Conservation (phyloP, 2,888 invertebrate species). For the Drosophila anomelani region DNA sequence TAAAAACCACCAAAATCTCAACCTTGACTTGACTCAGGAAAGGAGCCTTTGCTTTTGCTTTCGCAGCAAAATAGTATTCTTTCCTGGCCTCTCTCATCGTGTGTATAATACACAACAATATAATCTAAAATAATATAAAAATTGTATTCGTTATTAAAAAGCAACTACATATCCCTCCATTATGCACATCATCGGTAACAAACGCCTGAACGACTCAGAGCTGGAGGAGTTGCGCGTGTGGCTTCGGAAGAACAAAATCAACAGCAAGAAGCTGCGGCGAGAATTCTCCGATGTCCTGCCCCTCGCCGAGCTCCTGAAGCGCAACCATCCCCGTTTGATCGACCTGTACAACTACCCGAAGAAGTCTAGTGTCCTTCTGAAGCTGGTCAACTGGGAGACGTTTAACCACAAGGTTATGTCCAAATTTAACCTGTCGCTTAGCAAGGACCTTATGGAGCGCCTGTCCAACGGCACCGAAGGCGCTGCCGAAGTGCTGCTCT, state of each 20-base stretch:
- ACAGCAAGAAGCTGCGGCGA: conserved; percentile 86
- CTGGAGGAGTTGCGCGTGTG: conserved; percentile 59
- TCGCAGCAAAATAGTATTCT: not conserved
- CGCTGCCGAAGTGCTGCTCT: conserved; percentile 88
- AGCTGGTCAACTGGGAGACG: conserved; percentile 91
- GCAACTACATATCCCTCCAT: not conserved
- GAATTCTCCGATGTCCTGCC: conserved; percentile 91
- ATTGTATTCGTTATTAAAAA: not conserved
- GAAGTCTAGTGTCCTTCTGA: conserved; percentile 88
- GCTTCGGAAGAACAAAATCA: conserved; percentile 58
- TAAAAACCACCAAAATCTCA: not conserved
- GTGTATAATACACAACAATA: conserved; percentile 7
- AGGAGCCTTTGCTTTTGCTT: conserved; percentile 14
- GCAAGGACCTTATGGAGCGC: conserved; percentile 86
- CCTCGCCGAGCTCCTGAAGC: conserved; percentile 89
- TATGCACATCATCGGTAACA: conserved; percentile 60
- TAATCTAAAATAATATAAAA: not conserved
- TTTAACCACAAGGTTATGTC: conserved; percentile 91
- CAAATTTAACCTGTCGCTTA: conserved; percentile 85
- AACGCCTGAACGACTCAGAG: conserved; percentile 54
- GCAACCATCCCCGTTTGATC: conserved; percentile 90
- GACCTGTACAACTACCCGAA: conserved; percentile 92
- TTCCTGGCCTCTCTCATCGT: conserved; percentile 5
- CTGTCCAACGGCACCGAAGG: conserved; percentile 88
- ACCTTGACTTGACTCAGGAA: not conserved